Conservation (phyloP, 2,113 vertebrate species). For the Albula goreensis region DNA sequence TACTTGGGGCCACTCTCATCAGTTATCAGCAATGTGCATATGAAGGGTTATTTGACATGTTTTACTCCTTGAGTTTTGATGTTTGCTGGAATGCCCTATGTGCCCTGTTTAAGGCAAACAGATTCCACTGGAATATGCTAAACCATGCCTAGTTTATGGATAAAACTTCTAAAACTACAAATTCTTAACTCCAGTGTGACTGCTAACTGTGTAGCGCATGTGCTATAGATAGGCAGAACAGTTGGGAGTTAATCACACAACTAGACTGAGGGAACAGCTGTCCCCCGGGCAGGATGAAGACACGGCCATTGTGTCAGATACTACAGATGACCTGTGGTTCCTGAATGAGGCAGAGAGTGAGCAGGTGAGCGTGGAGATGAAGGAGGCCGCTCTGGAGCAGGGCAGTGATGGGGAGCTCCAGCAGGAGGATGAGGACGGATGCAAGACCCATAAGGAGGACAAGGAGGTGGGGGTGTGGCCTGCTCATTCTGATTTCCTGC, state of each 20-base stretch:
- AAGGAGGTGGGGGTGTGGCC: conserved; percentile 52
- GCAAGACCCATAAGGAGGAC: conserved; percentile 60
- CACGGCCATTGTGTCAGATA: conserved; percentile 92
- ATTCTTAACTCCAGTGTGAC: no score
- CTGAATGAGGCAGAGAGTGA: conserved; percentile 85
- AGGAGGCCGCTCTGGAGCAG: conserved; percentile 74
- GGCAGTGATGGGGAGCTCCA: conserved; percentile 67
- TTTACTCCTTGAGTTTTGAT: no score
- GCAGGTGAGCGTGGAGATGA: conserved; percentile 78
- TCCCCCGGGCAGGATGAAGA: conserved; percentile 84
- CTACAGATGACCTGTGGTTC: conserved; percentile 94
- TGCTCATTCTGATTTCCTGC: background rate
- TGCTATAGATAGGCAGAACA: background rate
- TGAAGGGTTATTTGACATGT: background rate
- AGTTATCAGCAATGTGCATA: background rate
- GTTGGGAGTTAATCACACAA: conserved; percentile 14
- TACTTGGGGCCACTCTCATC: background rate
- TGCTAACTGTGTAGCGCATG: no score
- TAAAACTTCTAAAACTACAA: no score
- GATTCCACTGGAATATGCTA: no score
- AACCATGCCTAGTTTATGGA: no score
- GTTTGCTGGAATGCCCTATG: no score
- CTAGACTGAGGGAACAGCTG: conserved; percentile 66
- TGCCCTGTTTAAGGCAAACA: no score
- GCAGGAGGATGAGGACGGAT: conserved; percentile 53